Evolutionary conservation across 2,888 invertebrate genomes (phyloP).

Genomic region (Dynastes maya): DNA sequence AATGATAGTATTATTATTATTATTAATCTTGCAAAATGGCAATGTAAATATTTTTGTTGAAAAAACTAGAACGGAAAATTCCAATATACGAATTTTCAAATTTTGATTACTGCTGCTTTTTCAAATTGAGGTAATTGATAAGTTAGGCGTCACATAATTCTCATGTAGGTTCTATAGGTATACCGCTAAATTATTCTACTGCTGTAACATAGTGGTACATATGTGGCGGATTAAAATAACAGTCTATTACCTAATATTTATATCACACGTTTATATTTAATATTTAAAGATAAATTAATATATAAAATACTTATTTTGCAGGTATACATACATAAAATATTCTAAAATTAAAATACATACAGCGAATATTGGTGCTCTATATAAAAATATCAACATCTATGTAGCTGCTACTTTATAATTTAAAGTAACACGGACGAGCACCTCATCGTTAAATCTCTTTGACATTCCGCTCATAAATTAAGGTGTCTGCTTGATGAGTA

Average conservation of each 20-base stretch:
- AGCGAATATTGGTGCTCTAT: background rate
- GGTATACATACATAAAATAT: background rate
- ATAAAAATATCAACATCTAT: slow-evolving; percentile 1
- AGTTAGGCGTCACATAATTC: too few relatives aligned
- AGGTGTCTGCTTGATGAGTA: slow-evolving; percentile 23
- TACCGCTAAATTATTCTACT: too few relatives aligned
- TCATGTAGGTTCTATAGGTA: too few relatives aligned
- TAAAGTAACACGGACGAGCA: slow-evolving; percentile 9
- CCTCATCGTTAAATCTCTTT: slow-evolving; percentile 23
- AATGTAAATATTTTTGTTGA: too few relatives aligned
- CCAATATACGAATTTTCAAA: too few relatives aligned
- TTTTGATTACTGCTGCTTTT: too few relatives aligned
- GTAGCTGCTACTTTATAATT: slow-evolving; percentile 9
- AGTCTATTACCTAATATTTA: background rate
- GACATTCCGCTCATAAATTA: slow-evolving; percentile 38
- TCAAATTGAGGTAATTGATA: too few relatives aligned
- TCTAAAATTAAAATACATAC: background rate
- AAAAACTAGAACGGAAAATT: too few relatives aligned
- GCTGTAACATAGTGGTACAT: too few relatives aligned
- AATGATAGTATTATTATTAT: too few relatives aligned
- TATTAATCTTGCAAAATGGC: too few relatives aligned
- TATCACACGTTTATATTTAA: slow-evolving; percentile 35
- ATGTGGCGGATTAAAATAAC: too few relatives aligned
- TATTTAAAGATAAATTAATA: slow-evolving; percentile 21
- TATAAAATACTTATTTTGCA: slow-evolving; percentile 15